Percentiles rank a stretch among this genome's conserved stretches.
Evolutionary conservation across 2,797 vertebrate genomes (phyloP).

Genomic region (Propithecus perrieri): DNA sequence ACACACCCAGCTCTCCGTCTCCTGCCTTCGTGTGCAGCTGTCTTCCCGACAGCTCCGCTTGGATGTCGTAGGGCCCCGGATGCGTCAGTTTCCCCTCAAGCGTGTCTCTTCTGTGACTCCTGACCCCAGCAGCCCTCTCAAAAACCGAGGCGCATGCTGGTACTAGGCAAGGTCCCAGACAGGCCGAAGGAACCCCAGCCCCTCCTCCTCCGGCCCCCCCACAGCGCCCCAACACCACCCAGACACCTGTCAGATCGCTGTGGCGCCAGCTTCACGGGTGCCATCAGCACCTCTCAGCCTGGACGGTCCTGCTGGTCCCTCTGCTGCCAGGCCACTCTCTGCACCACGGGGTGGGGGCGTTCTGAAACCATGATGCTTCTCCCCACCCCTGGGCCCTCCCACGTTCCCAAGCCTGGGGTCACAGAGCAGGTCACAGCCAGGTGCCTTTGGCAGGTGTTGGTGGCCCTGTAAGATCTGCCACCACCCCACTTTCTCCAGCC

Average conservation of each 20-base stretch:
- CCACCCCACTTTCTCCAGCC: not conserved
- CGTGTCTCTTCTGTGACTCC: not conserved
- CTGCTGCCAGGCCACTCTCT: not conserved
- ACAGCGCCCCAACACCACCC: rapidly evolving
- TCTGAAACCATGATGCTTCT: not conserved
- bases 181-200: not conserved
- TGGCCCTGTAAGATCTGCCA: not conserved
- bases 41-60: not conserved
- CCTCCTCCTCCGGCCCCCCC: not conserved
- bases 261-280: not conserved
- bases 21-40: not conserved
- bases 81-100: not conserved
- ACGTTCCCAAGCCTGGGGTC: not conserved
- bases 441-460: not conserved
- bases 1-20: not conserved
- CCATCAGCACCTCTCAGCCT: not conserved
- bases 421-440: not conserved
- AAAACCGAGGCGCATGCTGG: not conserved
- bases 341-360: not conserved
- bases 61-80: not conserved
- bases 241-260: not conserved
- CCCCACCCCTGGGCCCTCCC: not conserved
- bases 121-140: not conserved
- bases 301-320: not conserved
- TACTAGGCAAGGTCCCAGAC: not conserved